Conservation (phyloP, 2,113 vertebrate species). For the Macroglossus sobrinus region DNA sequence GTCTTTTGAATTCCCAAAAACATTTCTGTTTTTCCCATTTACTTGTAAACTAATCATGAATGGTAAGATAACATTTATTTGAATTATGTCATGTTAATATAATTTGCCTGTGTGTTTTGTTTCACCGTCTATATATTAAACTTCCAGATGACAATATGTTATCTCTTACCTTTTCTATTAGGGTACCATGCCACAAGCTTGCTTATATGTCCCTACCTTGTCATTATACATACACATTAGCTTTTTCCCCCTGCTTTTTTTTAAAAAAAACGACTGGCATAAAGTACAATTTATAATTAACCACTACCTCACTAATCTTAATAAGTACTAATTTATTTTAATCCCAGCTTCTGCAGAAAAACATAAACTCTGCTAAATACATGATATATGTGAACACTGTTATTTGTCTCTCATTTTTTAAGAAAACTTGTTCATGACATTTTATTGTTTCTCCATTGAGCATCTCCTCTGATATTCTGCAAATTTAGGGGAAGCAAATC, state of each 20-base stretch:
- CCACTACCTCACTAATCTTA: not conserved
- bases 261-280: not conserved
- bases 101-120: constrained; percentile 6
- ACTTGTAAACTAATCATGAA: not conserved
- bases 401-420: not conserved
- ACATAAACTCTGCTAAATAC: not conserved
- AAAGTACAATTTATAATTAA: not conserved
- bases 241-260: not conserved
- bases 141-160: not conserved
- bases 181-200: not conserved
- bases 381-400: not conserved
- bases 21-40: not conserved
- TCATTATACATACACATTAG: not conserved
- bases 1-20: not conserved
- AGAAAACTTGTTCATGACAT: not conserved
- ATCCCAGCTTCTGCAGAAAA: not conserved
- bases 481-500: not conserved
- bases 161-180: not conserved
- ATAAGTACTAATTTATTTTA: not conserved
- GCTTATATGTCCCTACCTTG: not conserved
- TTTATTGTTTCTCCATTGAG: not conserved
- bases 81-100: constrained; percentile 22
- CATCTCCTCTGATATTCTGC: not conserved
- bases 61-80: constrained; percentile 10
- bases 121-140: not conserved